Evolutionary conservation across 2,113 vertebrate genomes (phyloP), one percentile per base, ranked within the genome.

Genomic region (Pachypanchax playfairii): DNA sequence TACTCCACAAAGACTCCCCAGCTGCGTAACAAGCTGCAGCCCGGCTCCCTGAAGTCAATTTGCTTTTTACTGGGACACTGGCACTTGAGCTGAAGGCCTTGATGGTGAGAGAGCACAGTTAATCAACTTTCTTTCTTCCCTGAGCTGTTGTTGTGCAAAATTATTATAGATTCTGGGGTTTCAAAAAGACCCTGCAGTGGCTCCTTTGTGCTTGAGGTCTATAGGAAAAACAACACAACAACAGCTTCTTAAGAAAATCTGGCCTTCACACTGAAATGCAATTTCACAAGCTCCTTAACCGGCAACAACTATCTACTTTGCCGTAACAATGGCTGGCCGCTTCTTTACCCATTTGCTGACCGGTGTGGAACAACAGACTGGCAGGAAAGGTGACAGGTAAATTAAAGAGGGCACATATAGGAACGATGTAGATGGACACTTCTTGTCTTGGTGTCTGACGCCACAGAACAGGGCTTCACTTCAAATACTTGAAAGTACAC

Each of bases 31-130:
- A 83, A 76, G 79, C 87, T 77, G 68, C 74, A 44, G 52, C 83
- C 88, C 82, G 78, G 82, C 85, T 90, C 74, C 66, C 86, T 89
- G 92, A 94, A 93, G 92, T 94, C 90, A 94, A 93, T 87, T 82
- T 67, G 87, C 84, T 89, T 90, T 88, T 90, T 91, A 92, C 75
- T 87, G 82, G 77, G 83, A 79, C 88, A 90, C 89, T 75, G 84
- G 86, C 91, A 92, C 91, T 94, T 91, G 82, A 94, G 91, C 80
- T 91, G 91, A 94, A 95, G 92, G 90, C 89, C 92, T 94, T 93
- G 85, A 91, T 90, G 91, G 87, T 85, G 89, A 93, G 92, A 93
- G 92, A 92, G 88, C 90, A 91, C 90, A 86, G 92, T 93, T 94
- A 95, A 94, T 88, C 90, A 91, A 92, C 75, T 90, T 93, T 84